Evolutionary conservation across 92 coral and sea anemone genomes (phyloP).

Genomic region (Epizoanthus scotinus): DNA sequence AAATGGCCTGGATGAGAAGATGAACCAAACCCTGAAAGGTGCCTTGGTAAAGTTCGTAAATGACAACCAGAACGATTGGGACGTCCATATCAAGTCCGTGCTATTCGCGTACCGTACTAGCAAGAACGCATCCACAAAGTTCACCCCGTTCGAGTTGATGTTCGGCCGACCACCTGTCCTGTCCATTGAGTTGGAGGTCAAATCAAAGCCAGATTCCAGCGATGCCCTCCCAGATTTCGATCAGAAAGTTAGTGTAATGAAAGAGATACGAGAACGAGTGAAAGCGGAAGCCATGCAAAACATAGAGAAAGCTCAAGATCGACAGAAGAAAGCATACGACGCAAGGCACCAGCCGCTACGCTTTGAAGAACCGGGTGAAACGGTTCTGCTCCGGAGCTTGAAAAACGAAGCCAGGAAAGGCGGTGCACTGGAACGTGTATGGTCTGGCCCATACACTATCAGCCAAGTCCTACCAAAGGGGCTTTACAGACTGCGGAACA

Average conservation of each 20-base stretch:
- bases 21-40: constrained; percentile 60
- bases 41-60: constrained; percentile 61
- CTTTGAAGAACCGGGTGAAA: constrained; percentile 54
- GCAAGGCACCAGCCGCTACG: constrained; percentile 50
- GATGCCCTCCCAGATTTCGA: constrained; percentile 40
- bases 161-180: constrained; percentile 68
- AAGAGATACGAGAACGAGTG: constrained; percentile 41
- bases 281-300: constrained; percentile 51
- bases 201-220: constrained; percentile 29
- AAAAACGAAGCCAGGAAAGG: constrained; percentile 64
- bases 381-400: constrained; percentile 48
- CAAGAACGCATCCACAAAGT: constrained; percentile 58
- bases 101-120: constrained; percentile 55
- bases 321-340: constrained; percentile 53
- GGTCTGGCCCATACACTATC: constrained; percentile 58
- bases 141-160: constrained; percentile 64
- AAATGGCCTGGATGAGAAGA: constrained; percentile 60
- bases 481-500: constrained; percentile 50
- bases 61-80: constrained; percentile 65
- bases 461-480: constrained; percentile 48
- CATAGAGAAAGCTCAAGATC: constrained; percentile 54
- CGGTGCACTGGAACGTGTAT: constrained; percentile 58
- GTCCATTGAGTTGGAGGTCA: constrained; percentile 49
- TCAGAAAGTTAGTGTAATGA: constrained; percentile 51
- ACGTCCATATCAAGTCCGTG: constrained; percentile 62